phyloP scores from a whole-genome alignment of 1,140 invertebrate species.

The Halesus radiatus region DNA sequence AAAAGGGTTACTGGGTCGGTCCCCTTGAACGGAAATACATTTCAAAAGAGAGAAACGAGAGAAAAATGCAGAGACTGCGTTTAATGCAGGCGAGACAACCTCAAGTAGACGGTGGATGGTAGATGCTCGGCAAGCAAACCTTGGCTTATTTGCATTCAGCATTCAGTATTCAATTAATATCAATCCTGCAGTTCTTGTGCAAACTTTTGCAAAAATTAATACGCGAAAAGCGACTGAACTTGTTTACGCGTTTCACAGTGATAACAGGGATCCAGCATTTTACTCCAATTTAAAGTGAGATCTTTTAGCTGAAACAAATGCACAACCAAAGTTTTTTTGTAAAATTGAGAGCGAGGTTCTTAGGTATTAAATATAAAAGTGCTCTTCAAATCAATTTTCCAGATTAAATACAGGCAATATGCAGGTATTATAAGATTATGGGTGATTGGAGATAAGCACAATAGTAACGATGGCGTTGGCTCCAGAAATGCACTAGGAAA shows the following conservation, averaged over 20 bases:
- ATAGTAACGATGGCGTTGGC: neutral
- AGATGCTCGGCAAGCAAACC: conserved; percentile 1
- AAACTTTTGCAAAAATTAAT: conserved; percentile 1
- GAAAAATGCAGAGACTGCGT: conserved; percentile 30
- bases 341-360: too few species aligned
- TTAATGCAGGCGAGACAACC: conserved; percentile 30
- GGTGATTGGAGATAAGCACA: too few species aligned
- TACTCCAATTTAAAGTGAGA: too few species aligned
- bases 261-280: too few species aligned
- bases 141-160: conserved; percentile 36
- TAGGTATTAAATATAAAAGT: too few species aligned
- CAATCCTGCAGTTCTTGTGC: conserved; percentile 1
- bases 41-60: conserved; percentile 35
- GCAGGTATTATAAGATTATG: too few species aligned
- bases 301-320: too few species aligned
- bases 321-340: too few species aligned
- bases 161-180: conserved; percentile 21
- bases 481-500: neutral
- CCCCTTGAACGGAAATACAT: conserved; percentile 42
- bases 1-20: conserved; percentile 47
- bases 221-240: neutral
- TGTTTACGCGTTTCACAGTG: too few species aligned
- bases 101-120: neutral
- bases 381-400: too few species aligned
- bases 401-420: too few species aligned